Evolutionary conservation across 2,888 invertebrate genomes (phyloP).

Genomic region (Mactromeris polynyma): DNA sequence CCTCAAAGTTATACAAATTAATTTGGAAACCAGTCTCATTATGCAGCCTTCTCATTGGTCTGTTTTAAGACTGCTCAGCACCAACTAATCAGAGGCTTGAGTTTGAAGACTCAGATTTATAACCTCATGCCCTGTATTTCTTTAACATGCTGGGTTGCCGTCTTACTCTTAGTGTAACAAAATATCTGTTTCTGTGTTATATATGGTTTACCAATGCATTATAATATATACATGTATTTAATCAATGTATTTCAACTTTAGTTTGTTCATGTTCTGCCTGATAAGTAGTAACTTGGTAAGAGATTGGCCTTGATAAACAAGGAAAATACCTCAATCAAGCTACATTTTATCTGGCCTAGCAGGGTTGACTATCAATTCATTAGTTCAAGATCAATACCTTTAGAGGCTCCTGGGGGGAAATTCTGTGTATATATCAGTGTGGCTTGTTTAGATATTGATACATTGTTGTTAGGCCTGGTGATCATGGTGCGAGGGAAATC

Average conservation of each 20-base stretch:
- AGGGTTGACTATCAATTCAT: conserved; percentile 54
- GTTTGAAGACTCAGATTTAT: too few relatives aligned
- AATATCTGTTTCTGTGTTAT: too few relatives aligned
- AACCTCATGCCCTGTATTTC: too few relatives aligned
- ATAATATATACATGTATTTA: neutral
- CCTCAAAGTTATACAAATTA: too few relatives aligned
- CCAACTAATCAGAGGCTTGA: too few relatives aligned
- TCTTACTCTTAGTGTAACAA: too few relatives aligned
- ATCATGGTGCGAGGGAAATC: neutral
- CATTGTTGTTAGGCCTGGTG: neutral
- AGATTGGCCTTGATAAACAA: conserved; percentile 14
- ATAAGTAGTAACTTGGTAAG: neutral
- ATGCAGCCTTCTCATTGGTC: too few relatives aligned
- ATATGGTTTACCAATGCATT: too few relatives aligned
- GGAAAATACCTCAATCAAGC: conserved; percentile 21
- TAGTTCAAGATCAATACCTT: conserved; percentile 65
- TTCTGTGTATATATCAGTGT: neutral
- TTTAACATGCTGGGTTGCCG: too few relatives aligned
- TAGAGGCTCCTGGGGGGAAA: conserved; percentile 41
- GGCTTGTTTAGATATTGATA: neutral
- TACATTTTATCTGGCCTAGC: conserved; percentile 35
- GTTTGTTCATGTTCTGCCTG: conserved; percentile 10
- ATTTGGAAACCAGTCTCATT: too few relatives aligned
- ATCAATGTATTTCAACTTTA: neutral
- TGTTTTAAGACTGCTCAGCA: too few relatives aligned